Evolutionary conservation across 2,113 vertebrate genomes (phyloP), one percentile per base, ranked within the genome.

Genomic region (Ophthalmotilapia sp.): DNA sequence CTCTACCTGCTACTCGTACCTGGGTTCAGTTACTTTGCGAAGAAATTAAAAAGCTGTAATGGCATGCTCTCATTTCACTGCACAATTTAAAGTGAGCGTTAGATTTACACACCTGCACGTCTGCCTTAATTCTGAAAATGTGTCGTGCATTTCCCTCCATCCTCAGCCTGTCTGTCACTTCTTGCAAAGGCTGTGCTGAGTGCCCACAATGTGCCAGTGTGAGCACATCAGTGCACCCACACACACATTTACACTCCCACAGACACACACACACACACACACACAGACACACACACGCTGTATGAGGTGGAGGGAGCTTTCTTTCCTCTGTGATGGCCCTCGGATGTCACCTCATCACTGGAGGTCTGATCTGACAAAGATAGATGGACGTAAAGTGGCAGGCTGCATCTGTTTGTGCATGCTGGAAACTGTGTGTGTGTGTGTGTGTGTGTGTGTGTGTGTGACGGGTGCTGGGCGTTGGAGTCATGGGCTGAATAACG

Each of bases 291-390:
- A 54, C 23, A 70, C 79, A 40, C 13, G 1, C 49, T n/a, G 62
- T 29, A 5, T 42, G 49, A 5, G 26, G 5, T 31, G 58, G 42
- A 45, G 31, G 5, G 45, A 8, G 33, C 33, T 36, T 79, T 36
- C 17, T 60, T 5, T 60, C 33, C 29, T 75, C 31, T 2, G 8
- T 23, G 9, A 65, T 33, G 5, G 11, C 21, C 47, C 51, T 82
- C 47, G 31, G 38, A 73, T n/a, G 47, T 70, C 38, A 55, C 8
- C 51, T 73, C 31, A 6, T 23, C n/a, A 51, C 86, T 1, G 40
- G 56, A 81, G 87, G 82, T 81, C 75, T 80, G 54, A 42, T 40
- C 6, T 51, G 86, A 92, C 87, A 47, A 55, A 89, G 92, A 94
- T 82, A 82, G 92, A 95, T 86, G 80, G 62, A 58, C 11, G 11